These are phyloP conservation scores for Carpatolechia fugitivella DNA, from an alignment of 2,888 invertebrate species.

Conservation along the genomic window DNA sequence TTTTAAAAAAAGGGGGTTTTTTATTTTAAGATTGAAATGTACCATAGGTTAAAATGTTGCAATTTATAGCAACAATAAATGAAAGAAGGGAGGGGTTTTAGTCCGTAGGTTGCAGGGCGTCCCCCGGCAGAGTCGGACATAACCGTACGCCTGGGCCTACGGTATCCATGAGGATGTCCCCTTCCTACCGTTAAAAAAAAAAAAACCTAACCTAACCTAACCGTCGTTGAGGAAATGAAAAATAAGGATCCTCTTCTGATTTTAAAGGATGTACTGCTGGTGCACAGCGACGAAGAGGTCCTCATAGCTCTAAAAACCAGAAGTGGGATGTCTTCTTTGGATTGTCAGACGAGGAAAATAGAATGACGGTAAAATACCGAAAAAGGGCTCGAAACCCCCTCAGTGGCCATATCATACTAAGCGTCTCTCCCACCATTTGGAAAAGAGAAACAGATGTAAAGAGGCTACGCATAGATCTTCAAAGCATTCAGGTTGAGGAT, in stretches of 20 bases:
- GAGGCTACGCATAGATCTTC: background rate
- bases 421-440: background rate
- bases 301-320: background rate
- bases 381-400: background rate
- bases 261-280: background rate
- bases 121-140: too few relatives aligned
- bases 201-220: too few relatives aligned
- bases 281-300: background rate
- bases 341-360: background rate
- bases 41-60: too few relatives aligned
- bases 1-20: conserved; percentile 4
- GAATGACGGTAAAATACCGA: background rate
- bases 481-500: background rate
- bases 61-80: too few relatives aligned
- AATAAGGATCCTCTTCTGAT: too few relatives aligned
- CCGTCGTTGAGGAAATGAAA: background rate
- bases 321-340: background rate
- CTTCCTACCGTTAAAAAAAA: too few relatives aligned
- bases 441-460: background rate
- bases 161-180: too few relatives aligned
- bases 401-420: background rate
- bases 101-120: too few relatives aligned
- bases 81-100: too few relatives aligned
- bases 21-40: background rate
- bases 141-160: too few relatives aligned